Evolutionary conservation across 2,797 vertebrate species (phyloP).

Genomic region (Anguilla megastoma): DNA sequence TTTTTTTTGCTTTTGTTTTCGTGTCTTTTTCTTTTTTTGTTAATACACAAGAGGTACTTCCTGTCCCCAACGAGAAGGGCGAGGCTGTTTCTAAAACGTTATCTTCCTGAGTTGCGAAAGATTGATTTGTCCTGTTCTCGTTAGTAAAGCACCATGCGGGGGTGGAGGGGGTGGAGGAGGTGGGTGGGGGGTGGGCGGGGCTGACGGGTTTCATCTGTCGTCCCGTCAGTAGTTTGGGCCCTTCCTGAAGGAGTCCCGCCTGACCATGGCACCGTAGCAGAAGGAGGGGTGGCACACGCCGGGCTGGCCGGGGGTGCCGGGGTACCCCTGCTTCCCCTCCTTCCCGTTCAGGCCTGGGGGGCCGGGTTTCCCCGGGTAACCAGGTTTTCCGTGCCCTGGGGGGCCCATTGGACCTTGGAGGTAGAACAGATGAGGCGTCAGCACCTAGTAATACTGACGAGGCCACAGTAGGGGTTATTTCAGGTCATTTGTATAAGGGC

Average conservation of each 20-base stretch:
- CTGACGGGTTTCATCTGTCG: conserved; percentile 47
- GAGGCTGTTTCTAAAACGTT: conserved; percentile 69
- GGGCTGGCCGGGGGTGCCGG: conserved; percentile 82
- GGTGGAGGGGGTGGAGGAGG: conserved; percentile 46
- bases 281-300: conserved; percentile 90
- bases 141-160: conserved; percentile 63
- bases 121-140: conserved; percentile 62
- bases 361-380: conserved; percentile 82
- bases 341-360: conserved; percentile 81
- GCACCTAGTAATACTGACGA: not conserved
- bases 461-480: not conserved
- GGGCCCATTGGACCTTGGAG: conserved; percentile 84
- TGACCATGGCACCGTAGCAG: conserved; percentile 86
- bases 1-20: not conserved
- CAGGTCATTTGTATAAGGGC: no score
- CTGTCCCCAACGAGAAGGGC: conserved; percentile 68
- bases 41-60: conserved; percentile 75
- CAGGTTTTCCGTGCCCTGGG: conserved; percentile 82
- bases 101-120: conserved; percentile 91
- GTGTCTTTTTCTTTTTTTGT: conserved; percentile 29
- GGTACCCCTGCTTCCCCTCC: conserved; percentile 81
- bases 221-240: conserved; percentile 89
- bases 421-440: conserved; percentile 32
- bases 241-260: conserved; percentile 91
- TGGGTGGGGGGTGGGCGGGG: conserved; percentile 39